phyloP scores from a whole-genome alignment of 2,888 invertebrate genomes.

The Erebia aethiops region DNA sequence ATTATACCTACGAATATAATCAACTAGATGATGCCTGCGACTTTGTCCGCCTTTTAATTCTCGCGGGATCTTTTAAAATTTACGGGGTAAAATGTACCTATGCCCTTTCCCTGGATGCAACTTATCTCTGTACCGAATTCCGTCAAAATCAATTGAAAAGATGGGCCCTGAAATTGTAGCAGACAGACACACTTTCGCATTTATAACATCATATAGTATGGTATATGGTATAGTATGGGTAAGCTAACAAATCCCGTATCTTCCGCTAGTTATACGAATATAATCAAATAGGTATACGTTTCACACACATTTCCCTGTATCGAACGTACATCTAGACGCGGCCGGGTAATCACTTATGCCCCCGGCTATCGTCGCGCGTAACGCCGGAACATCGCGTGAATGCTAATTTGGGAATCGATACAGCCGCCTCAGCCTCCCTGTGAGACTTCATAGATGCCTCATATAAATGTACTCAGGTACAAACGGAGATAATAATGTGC shows the following conservation, averaged over 20 bases:
- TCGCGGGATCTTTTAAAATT: too few species aligned
- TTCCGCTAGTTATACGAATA: neutral
- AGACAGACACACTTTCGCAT: too few species aligned
- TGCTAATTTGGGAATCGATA: constrained; percentile 40
- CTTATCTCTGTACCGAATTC: too few species aligned
- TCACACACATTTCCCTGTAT: neutral
- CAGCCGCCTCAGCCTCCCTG: constrained; percentile 10
- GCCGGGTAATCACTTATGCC: constrained; percentile 24
- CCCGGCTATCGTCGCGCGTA: constrained; percentile 35
- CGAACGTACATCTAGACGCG: neutral
- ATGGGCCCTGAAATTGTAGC: too few species aligned
- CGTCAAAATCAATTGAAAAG: too few species aligned
- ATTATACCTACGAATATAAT: too few species aligned
- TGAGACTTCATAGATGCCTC: neutral
- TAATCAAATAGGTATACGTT: neutral
- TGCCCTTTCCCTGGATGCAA: too few species aligned
- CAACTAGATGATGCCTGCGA: neutral
- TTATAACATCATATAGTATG: too few species aligned
- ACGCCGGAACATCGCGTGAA: constrained; percentile 32
- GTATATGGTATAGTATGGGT: neutral
- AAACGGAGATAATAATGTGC: too few species aligned
- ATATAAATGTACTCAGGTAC: neutral
- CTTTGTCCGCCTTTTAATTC: neutral
- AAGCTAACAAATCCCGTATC: neutral
- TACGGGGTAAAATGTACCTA: too few species aligned